Base-by-base conservation (phyloP, 37 sponge, comb jelly and placozoan genomes). In the Sycon ciliatum region DNA sequence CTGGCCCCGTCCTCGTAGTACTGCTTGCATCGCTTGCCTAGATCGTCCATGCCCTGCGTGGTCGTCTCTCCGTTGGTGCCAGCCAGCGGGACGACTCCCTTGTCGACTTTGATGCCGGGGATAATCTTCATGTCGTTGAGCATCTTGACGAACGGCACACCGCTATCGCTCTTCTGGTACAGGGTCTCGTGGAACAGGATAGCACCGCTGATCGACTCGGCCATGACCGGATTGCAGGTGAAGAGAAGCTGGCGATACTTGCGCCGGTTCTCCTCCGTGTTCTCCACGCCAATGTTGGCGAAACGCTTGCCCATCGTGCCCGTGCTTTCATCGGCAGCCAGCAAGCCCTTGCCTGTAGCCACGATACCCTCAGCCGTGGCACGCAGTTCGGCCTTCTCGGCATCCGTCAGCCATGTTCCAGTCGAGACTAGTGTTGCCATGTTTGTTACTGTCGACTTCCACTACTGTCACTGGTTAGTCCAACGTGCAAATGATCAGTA, bases 261-360 rank as follows among this genome's bases (percentile, higher is more conserved):
- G 22, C 98, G 81, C 7, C 89, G 72, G 75, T 95, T 95, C 53
- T 91, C 93, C 65, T 85, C 84, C 3, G 74, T 83, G 75, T 93
- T 93, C 46, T 93, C 94, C 67, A 89, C 58, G 22, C 79, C 74
- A 34, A 92, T 88, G 54, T 74, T 77, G n/a, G 78, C 74, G n/a
- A 95, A 70, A 0, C 98, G 85, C 57, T 95, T 95, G 2, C 93
- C 98, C 58, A 95, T 95, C 39, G 98, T 88, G 24, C 98, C 98
- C 34, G 82, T 78, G 78, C 93, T 92, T 78, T 95, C 98, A 68
- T 95, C 98, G 28, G 98, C 98, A 69, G 98, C 98, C 5, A 95
- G 81, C 23, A 95, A 77, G 0, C 98, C 98, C 52, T 95, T 91
- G 0, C 98, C 98, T n/a, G 83, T 78, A 1, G 83, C 84, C 23